A percentile compares a stretch with the other conserved stretches of the same genome.
phyloP scores from a whole-genome alignment of 2,797 vertebrate species.

The Hypotaenidia okinawae region DNA sequence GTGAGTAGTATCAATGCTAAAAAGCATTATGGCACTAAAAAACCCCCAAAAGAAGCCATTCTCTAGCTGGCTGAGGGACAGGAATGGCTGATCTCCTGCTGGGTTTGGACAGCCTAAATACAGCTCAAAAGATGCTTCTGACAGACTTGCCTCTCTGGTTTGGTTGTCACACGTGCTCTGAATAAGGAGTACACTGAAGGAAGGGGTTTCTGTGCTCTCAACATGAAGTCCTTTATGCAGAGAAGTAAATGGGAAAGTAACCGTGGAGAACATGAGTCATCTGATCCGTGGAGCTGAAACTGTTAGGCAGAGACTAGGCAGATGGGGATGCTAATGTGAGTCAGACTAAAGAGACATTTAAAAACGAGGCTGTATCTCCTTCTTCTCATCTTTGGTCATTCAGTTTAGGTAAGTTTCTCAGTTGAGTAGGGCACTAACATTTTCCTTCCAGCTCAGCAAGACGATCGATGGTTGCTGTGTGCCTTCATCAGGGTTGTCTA shows the following conservation, averaged over 20 bases:
- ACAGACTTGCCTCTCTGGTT: neutral
- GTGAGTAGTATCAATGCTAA: neutral
- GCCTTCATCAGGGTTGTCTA: neutral
- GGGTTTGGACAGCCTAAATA: conserved; percentile 29
- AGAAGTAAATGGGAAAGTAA: conserved; percentile 1
- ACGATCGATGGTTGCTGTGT: neutral
- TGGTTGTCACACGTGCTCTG: neutral
- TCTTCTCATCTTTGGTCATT: neutral
- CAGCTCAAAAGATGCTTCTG: conserved; percentile 20
- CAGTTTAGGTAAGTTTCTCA: neutral
- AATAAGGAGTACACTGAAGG: neutral
- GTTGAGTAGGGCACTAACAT: neutral
- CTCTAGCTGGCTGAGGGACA: neutral
- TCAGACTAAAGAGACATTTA: neutral
- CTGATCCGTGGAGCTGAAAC: neutral
- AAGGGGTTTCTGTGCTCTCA: conserved; percentile 11
- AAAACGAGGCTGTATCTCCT: neutral
- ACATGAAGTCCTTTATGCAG: neutral
- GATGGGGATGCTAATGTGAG: neutral
- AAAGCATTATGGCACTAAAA: neutral
- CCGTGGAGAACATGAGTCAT: conserved; percentile 7
- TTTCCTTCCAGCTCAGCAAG: neutral
- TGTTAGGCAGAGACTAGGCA: neutral
- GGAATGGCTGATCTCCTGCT: neutral
- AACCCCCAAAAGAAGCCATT: neutral